phyloP scores from a whole-genome alignment of 2,113 vertebrate species.

The Taxidea taxus region DNA sequence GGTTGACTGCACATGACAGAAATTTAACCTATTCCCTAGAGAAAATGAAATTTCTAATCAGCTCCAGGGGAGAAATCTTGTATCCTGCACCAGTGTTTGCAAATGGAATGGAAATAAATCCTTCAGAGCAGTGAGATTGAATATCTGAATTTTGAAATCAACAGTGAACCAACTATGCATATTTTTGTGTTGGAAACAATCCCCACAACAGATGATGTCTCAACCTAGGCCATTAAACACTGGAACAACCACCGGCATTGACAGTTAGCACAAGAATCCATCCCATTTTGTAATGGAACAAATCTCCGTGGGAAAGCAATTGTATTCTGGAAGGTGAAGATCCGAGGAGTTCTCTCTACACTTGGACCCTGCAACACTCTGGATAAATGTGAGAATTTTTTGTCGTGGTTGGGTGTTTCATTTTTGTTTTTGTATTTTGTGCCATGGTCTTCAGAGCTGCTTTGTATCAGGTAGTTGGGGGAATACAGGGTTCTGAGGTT shows the following conservation, averaged over 20 bases:
- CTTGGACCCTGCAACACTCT: fast-evolving
- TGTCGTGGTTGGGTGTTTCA: fast-evolving
- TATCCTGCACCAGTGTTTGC: not conserved
- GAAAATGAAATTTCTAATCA: not conserved
- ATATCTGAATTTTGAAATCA: not conserved
- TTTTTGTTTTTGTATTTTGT: not conserved
- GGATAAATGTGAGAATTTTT: not conserved
- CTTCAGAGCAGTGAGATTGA: not conserved
- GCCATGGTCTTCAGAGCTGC: not conserved
- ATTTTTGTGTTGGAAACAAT: not conserved
- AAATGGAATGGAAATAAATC: not conserved
- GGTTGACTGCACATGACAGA: not conserved
- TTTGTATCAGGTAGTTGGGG: not conserved
- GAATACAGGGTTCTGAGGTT: not conserved
- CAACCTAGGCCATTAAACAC: not conserved
- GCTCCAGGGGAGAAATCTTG: not conserved
- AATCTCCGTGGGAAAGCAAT: not conserved
- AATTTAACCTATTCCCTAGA: not conserved
- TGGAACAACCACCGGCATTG: fast-evolving
- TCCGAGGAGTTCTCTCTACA: not conserved
- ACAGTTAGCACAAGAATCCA: not conserved
- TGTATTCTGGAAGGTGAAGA: not conserved
- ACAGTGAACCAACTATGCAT: not conserved
- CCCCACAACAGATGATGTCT: not conserved
- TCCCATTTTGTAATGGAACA: not conserved